A percentile compares a stretch with the other conserved stretches of the same genome.
phyloP scores from a whole-genome alignment of 2,113 vertebrate species.

The Hemicordylus capensis region DNA sequence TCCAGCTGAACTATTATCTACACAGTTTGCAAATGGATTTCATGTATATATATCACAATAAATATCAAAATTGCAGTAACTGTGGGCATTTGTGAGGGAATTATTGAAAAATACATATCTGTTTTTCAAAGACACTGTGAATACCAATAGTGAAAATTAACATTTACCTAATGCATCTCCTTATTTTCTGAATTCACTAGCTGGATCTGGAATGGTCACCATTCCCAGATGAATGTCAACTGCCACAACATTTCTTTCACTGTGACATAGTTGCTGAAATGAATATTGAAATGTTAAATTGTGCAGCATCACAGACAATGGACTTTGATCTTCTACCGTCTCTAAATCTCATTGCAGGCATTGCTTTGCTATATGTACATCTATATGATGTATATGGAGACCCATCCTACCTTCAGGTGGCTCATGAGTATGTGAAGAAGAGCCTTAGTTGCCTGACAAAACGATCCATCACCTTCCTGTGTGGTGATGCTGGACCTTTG shows the following conservation, averaged over 20 bases:
- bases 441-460: conserved; percentile 85
- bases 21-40: background rate
- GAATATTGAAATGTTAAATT: background rate
- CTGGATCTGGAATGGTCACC: background rate
- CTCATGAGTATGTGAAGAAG: conserved; percentile 81
- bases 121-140: background rate
- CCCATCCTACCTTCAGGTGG: conserved; percentile 82
- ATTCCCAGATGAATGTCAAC: too few relatives aligned
- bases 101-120: background rate
- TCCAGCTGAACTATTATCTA: background rate
- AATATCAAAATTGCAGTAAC: background rate
- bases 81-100: background rate
- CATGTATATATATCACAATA: background rate
- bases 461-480: conserved; percentile 91
- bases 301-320: rapidly evolving
- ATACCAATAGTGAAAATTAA: background rate
- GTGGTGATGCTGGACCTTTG: conserved; percentile 90
- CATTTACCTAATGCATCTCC: background rate
- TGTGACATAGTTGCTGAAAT: background rate
- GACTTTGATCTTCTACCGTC: background rate
- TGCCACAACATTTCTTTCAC: background rate
- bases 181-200: background rate
- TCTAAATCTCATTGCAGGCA: conserved; percentile 77
- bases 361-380: conserved; percentile 92
- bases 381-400: conserved; percentile 87